phyloP scores from a whole-genome alignment of 1,140 invertebrate genomes.

The Calephelis virginiensis region DNA sequence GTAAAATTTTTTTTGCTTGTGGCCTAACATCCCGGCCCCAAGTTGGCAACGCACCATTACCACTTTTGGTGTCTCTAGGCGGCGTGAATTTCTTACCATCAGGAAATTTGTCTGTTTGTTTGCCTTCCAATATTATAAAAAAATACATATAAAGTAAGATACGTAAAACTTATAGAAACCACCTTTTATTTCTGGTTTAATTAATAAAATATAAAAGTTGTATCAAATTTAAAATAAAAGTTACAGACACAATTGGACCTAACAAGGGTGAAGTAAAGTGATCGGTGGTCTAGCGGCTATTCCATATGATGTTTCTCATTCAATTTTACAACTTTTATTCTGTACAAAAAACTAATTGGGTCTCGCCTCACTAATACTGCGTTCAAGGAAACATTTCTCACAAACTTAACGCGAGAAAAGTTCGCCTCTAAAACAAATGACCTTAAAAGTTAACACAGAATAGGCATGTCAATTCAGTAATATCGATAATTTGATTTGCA shows the following conservation, averaged over 20 bases:
- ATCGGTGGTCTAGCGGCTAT: conserved; percentile 23
- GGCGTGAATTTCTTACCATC: too few species aligned
- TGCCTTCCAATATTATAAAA: too few species aligned
- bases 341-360: conserved; percentile 42
- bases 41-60: too few species aligned
- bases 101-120: too few species aligned
- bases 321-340: conserved; percentile 34
- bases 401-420: conserved; percentile 44
- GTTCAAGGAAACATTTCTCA: conserved; percentile 48
- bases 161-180: too few species aligned
- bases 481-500: conserved; percentile 1
- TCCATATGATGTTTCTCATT: conserved; percentile 17
- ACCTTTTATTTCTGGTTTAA: too few species aligned
- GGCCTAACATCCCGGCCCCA: too few species aligned
- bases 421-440: conserved; percentile 46
- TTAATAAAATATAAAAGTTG: too few species aligned
- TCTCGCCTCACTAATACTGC: conserved; percentile 32
- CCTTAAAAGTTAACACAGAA: conserved; percentile 5
- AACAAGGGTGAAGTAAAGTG: background rate
- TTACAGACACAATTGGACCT: background rate
- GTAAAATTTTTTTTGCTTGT: too few species aligned
- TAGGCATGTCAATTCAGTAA: conserved; percentile 5
- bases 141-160: too few species aligned
- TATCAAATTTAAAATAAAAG: background rate
- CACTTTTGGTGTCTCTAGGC: too few species aligned